These are phyloP conservation scores for Cenopis cana DNA, from an alignment of 2,888 invertebrate species.

Conservation along the genomic window DNA sequence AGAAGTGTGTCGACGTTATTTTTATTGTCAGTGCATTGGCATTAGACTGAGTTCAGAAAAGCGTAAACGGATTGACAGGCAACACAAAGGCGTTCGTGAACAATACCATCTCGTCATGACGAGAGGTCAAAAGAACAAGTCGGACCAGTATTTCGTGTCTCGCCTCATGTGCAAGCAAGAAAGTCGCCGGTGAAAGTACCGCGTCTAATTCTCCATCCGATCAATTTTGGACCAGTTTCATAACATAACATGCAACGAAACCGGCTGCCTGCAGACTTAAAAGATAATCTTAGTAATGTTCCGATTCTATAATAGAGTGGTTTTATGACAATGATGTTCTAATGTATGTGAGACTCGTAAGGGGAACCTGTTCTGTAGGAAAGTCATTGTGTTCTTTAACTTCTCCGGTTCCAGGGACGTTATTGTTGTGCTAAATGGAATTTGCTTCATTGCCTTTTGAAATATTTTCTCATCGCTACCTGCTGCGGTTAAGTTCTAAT, in stretches of 20 bases:
- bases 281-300: constrained; percentile 59
- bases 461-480: constrained; percentile 55
- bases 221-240: constrained; percentile 74
- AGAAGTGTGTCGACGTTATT: constrained; percentile 10
- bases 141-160: constrained; percentile 64
- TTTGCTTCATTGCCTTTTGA: constrained; percentile 57
- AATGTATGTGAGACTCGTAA: constrained; percentile 66
- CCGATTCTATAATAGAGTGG: constrained; percentile 58
- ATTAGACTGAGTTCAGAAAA: constrained; percentile 54
- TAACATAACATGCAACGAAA: constrained; percentile 74
- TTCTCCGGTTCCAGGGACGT: constrained; percentile 55
- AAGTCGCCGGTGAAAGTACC: constrained; percentile 80
- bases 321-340: constrained; percentile 64
- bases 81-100: constrained; percentile 65
- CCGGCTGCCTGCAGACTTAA: constrained; percentile 64
- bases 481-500: background rate
- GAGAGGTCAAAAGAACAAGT: constrained; percentile 70
- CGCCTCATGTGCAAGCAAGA: constrained; percentile 64
- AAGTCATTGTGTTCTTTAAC: constrained; percentile 61
- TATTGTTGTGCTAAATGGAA: constrained; percentile 67
- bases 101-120: constrained; percentile 61
- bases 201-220: constrained; percentile 71
- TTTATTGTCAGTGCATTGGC: constrained; percentile 60
- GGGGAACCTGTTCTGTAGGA: constrained; percentile 59
- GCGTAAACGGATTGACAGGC: constrained; percentile 57